A percentile compares a stretch with the other conserved stretches of the same genome.
These are phyloP conservation scores for Climacteris rufus DNA, from an alignment of 2,113 vertebrate genomes.

Conservation along the genomic window DNA sequence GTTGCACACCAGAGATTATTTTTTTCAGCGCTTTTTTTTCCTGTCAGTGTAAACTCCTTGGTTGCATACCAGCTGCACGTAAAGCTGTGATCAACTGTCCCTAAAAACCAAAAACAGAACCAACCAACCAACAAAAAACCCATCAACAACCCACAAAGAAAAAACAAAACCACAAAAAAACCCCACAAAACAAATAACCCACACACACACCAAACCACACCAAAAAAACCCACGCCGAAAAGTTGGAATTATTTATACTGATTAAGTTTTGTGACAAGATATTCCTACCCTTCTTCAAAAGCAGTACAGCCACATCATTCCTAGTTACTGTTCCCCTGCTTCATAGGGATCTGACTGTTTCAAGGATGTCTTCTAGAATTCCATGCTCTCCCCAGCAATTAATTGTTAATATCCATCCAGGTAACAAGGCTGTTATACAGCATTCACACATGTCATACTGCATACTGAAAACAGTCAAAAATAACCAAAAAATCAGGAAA, in stretches of 20 bases:
- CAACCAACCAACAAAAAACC: neutral
- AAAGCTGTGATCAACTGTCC: neutral
- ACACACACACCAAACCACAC: neutral
- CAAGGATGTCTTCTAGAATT: neutral
- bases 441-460: neutral
- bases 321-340: neutral
- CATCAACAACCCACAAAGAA: neutral
- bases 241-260: neutral
- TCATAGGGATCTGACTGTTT: neutral
- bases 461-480: neutral
- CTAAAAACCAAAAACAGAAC: neutral
- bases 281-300: neutral
- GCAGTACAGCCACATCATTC: neutral
- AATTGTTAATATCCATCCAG: neutral
- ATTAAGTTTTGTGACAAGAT: neutral
- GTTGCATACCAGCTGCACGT: neutral
- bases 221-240: neutral
- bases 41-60: neutral
- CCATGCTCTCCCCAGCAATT: neutral
- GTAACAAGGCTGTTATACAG: neutral
- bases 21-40: neutral
- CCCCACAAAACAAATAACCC: accelerated
- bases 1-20: neutral
- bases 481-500: neutral
- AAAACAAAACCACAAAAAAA: neutral